Base-by-base conservation (phyloP, 2,888 invertebrate genomes). In the Stenurella melanura region DNA sequence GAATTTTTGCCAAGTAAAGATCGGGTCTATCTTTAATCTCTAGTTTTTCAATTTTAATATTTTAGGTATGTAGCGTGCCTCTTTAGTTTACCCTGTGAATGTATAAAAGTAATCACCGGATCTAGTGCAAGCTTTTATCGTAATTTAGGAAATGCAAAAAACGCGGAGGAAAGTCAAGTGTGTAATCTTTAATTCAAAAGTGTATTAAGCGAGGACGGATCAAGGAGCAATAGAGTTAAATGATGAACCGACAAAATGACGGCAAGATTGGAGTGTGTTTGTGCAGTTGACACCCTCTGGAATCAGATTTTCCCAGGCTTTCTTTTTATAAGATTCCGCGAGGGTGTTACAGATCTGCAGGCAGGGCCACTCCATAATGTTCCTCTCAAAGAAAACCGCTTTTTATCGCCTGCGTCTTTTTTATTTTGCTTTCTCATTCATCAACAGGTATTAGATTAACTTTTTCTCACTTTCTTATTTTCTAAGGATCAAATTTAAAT, bases 281-380 rank as follows among this genome's bases (percentile, higher is more conserved):
- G 87, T 88, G 88, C 86, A 85, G 87, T 86, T 88, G 88, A 88
- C 88, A 88, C 88, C 88, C 88, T 88, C 85, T 85, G 86, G 85
- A 87, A 87, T 87, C 87, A 83, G 87, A 88, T 87, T 88, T 87
- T 87, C 86, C 83, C 87, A 83, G 83, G 82, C 83, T 85, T 86
- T 87, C 84, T 85, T 86, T 85, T 78, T 78, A 79, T 79, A 78
- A 76, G 78, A 78, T 78, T 78, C 79, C 75, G 80, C 79, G 80
- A 77, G 81, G 83, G 82, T 81, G 85, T 83, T 81, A 81, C 80
- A 83, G 82, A 84, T 83, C 83, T 78, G 78, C 78, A 78, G 78
- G 76, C 79, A 76, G 76, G 80, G 78, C 79, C 80, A 76, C 82
- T 78, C 80, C 81, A 81, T 80, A 82, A 83, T 83, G 82, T 80